phyloP scores from a whole-genome alignment of 2,113 vertebrate genomes.

The Brienomyrus longianalis region DNA sequence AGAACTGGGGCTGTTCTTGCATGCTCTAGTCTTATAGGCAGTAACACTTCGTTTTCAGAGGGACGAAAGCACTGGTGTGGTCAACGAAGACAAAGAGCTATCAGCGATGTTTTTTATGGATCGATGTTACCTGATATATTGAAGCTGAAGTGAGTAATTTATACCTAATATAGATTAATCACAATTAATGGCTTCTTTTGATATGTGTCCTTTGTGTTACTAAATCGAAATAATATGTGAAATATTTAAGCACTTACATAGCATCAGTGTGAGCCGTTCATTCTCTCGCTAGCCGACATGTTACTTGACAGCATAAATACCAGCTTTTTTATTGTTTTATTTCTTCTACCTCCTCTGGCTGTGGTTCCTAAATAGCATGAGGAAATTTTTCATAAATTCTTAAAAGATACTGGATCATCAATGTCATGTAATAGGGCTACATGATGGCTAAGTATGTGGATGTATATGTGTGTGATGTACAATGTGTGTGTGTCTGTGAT shows the following conservation, averaged over 20 bases:
- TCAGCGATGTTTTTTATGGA: background rate
- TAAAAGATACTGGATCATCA: background rate
- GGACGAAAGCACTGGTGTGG: background rate
- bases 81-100: background rate
- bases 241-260: background rate
- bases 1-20: background rate
- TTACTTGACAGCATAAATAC: background rate
- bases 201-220: background rate
- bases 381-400: background rate
- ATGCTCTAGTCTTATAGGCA: background rate
- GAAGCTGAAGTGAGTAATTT: background rate
- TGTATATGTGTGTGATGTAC: background rate
- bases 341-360: background rate
- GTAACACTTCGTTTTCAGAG: background rate
- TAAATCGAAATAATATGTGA: background rate
- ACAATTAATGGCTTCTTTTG: background rate
- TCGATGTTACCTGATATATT: background rate
- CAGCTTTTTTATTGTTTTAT: background rate
- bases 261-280: background rate
- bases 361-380: background rate
- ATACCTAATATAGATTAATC: background rate
- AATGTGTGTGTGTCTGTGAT: too few relatives aligned
- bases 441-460: background rate
- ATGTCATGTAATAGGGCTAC: background rate
- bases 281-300: background rate